These are phyloP conservation scores for Tetragonisca angustula DNA, from an alignment of 2,888 invertebrate species.

Conservation along the genomic window DNA sequence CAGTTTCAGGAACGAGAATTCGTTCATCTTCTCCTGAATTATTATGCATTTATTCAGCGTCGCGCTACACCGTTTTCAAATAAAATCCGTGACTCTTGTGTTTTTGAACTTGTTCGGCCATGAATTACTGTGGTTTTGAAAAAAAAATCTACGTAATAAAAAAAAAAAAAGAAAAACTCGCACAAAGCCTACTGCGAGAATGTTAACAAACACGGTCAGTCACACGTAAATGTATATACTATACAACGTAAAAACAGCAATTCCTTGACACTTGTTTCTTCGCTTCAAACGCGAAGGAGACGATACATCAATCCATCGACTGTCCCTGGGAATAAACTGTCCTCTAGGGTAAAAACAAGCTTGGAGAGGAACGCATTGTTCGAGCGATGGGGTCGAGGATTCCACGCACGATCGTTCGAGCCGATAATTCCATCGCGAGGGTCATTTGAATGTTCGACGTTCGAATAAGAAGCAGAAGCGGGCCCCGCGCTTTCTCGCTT, in stretches of 20 bases:
- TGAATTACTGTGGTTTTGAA: not conserved
- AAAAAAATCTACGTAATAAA: not conserved
- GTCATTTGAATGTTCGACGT: conserved; percentile 77
- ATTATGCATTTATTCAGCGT: no score
- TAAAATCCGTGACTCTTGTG: no score
- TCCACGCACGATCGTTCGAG: conserved; percentile 67
- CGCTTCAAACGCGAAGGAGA: not conserved
- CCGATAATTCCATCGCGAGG: conserved; percentile 64
- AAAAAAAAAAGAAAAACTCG: no score
- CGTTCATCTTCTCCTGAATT: no score
- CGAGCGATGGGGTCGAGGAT: conserved; percentile 50
- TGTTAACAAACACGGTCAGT: not conserved
- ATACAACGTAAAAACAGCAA: not conserved
- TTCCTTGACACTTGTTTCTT: not conserved
- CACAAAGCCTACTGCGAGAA: no score
- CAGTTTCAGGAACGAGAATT: no score
- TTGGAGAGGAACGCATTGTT: conserved; percentile 27
- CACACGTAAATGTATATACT: no score
- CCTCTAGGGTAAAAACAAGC: conserved; percentile 1
- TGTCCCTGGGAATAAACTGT: conserved; percentile 20
- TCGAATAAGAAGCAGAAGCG: conserved; percentile 69
- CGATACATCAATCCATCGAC: not conserved
- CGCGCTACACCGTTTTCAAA: no score
- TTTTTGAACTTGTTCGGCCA: not conserved
- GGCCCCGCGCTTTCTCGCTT: not conserved